These are phyloP conservation scores for Trachymyrmex septentrionalis DNA, from an alignment of 1,140 invertebrate species.

Conservation along the genomic window DNA sequence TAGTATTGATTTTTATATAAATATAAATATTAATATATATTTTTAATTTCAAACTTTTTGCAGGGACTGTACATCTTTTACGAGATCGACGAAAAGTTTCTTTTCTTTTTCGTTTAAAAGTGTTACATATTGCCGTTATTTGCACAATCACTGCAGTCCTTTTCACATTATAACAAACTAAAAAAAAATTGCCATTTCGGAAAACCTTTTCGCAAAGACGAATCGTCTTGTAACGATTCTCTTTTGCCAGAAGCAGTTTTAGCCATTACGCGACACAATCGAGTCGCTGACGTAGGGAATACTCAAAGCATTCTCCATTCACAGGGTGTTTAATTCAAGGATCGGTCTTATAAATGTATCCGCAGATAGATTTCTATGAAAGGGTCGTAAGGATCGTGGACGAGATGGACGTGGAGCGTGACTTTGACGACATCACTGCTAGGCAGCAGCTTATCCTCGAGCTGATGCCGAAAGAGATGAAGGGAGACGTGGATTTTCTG, in stretches of 20 bases:
- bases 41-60: too few relatives aligned
- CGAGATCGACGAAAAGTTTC: too few relatives aligned
- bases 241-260: neutral
- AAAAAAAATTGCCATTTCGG: neutral
- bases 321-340: conserved; percentile 25
- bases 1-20: too few relatives aligned
- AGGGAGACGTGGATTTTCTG: conserved; percentile 73
- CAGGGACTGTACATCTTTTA: too few relatives aligned
- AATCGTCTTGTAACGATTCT: conserved; percentile 3
- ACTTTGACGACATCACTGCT: conserved; percentile 67
- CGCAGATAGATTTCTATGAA: conserved; percentile 78
- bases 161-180: neutral
- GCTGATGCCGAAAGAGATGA: conserved; percentile 78
- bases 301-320: neutral
- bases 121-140: neutral
- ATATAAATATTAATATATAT: too few relatives aligned
- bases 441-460: conserved; percentile 76
- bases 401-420: conserved; percentile 71
- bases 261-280: conserved; percentile 21
- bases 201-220: neutral
- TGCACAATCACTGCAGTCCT: too few relatives aligned
- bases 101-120: too few relatives aligned
- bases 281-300: neutral
- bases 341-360: neutral
- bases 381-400: conserved; percentile 70